Evolutionary conservation across 1,140 invertebrate genomes (phyloP).

Genomic region (Cepaea nemoralis): DNA sequence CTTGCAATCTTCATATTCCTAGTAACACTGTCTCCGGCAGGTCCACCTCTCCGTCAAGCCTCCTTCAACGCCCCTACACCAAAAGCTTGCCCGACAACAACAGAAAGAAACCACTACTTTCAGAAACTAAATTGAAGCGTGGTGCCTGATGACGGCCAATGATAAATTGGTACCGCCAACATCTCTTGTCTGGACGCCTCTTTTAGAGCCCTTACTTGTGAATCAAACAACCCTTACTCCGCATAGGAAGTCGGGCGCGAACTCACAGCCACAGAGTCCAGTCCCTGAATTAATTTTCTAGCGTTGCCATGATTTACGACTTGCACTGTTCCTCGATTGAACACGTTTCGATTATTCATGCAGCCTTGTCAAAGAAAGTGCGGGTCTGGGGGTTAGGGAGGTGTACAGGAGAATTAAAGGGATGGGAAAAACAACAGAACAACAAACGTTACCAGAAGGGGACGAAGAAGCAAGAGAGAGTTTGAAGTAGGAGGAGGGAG

Average conservation of each 20-base stretch:
- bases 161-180: conserved; percentile 15
- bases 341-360: conserved; percentile 16
- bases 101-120: neutral
- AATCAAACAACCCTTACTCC: conserved; percentile 18
- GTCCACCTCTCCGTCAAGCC: too few relatives aligned
- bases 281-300: conserved; percentile 2
- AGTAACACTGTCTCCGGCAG: too few relatives aligned
- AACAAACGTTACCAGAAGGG: neutral
- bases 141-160: neutral
- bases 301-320: conserved; percentile 2
- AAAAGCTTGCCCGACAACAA: neutral
- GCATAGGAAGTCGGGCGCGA: conserved; percentile 11
- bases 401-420: neutral
- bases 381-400: neutral
- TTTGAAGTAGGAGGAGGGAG: neutral
- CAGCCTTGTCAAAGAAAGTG: conserved; percentile 5
- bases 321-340: conserved; percentile 12
- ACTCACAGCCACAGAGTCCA: neutral
- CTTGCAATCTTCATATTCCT: too few relatives aligned
- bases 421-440: neutral
- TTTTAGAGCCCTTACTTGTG: neutral
- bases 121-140: conserved; percentile 12
- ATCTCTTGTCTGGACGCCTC: neutral
- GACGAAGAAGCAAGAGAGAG: neutral
- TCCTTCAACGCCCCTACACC: too few relatives aligned